Evolutionary conservation across 2,797 vertebrate genomes (phyloP).

Genomic region (Neosalanx taihuensis): DNA sequence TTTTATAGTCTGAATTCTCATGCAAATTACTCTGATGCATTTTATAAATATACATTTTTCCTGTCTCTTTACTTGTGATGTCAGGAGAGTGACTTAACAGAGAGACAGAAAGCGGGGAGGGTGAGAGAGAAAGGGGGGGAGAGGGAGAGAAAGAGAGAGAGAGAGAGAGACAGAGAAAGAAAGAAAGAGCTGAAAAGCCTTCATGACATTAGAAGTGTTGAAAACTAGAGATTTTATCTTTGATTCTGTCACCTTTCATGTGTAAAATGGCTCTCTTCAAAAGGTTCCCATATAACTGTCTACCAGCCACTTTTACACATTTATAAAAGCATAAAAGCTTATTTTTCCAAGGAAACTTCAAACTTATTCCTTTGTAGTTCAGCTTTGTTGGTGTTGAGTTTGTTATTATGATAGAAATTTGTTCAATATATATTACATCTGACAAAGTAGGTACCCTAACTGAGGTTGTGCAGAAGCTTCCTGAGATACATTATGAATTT

Average conservation of each 20-base stretch:
- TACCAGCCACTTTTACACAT: neutral
- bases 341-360: neutral
- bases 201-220: conserved; percentile 6
- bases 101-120: neutral
- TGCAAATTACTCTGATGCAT: conserved; percentile 27
- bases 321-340: neutral
- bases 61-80: conserved; percentile 31
- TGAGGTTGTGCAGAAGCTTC: neutral
- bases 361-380: neutral
- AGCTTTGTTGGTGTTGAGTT: neutral
- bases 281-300: neutral
- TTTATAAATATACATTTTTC: neutral
- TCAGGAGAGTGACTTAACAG: neutral
- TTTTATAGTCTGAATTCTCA: conserved; percentile 35
- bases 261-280: neutral
- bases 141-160: too few relatives aligned
- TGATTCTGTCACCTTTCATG: neutral
- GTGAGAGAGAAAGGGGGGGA: neutral
- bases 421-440: neutral
- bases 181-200: neutral
- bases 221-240: conserved; percentile 4
- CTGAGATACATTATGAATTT: neutral
- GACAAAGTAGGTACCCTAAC: neutral
- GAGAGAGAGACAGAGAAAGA: too few relatives aligned
- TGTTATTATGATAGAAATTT: neutral